phyloP scores from a whole-genome alignment of 64 coral and sea anemone species.

The Trachythela sp. region DNA sequence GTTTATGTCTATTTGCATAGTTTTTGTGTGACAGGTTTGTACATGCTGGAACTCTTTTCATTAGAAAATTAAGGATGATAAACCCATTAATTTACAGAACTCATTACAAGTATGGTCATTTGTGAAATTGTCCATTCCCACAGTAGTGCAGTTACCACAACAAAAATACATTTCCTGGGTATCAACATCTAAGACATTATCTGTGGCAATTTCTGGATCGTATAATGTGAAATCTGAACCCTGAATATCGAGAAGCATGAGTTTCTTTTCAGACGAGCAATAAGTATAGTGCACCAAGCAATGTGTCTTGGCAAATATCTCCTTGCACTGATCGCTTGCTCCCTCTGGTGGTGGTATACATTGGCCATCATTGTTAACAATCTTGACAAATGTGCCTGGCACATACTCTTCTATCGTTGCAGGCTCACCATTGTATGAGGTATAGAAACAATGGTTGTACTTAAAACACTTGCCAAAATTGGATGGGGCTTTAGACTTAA shows the following conservation, averaged over 20 bases:
- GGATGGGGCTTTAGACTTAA: conserved; percentile 49
- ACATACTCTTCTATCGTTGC: conserved; percentile 80
- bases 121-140: neutral
- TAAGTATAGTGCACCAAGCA: neutral
- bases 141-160: neutral
- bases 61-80: neutral
- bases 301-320: conserved; percentile 14
- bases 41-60: neutral
- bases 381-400: conserved; percentile 53
- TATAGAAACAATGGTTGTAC: conserved; percentile 68
- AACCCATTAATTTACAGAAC: conserved; percentile 1
- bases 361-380: no score
- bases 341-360: neutral
- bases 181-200: neutral
- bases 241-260: conserved; percentile 11
- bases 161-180: conserved; percentile 2
- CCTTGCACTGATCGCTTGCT: neutral
- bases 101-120: neutral
- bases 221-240: neutral
- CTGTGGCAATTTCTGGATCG: neutral
- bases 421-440: conserved; percentile 48
- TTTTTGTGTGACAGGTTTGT: neutral
- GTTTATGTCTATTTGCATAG: neutral
- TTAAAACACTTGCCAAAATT: conserved; percentile 61
- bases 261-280: neutral